A percentile compares a stretch with the other conserved stretches of the same genome.
Evolutionary conservation across 30 jellyfish, hydroid and myxozoan genomes (phyloP).

Genomic region (Hydractinia symbiolongicarpus): DNA sequence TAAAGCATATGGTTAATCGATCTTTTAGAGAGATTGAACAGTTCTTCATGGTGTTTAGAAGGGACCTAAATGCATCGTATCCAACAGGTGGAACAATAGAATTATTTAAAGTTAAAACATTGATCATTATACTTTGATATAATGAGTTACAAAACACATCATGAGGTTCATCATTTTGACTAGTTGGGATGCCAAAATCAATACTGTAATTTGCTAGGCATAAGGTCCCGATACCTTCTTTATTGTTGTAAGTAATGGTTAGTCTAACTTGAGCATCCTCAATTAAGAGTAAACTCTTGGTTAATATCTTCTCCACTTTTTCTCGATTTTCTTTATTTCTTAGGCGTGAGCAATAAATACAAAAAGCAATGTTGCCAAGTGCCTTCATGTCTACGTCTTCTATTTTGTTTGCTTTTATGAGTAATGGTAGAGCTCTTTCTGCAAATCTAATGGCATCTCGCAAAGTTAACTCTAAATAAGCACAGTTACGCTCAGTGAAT

Average conservation of each 20-base stretch:
- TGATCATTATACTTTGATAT: background rate
- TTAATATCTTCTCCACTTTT: background rate
- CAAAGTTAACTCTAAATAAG: conserved; percentile 7
- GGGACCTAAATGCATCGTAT: background rate
- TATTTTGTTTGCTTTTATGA: background rate
- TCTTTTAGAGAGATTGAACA: background rate
- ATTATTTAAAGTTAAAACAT: background rate
- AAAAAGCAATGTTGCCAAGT: conserved; percentile 4
- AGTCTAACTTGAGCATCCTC: background rate
- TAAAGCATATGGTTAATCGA: background rate
- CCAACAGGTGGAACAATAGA: background rate
- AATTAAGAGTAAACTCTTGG: background rate
- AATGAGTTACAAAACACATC: background rate
- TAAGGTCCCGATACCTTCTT: background rate
- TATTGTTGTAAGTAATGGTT: background rate
- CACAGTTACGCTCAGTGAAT: background rate
- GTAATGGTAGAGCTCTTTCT: background rate
- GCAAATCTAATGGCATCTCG: conserved; percentile 19
- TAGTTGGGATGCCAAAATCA: background rate
- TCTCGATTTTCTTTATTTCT: conserved; percentile 9
- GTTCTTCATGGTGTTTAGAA: background rate
- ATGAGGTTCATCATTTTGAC: background rate
- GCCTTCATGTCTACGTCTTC: background rate
- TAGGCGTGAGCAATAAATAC: conserved; percentile 1
- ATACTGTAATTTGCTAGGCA: background rate